Evolutionary conservation across 2,113 vertebrate species (phyloP).

Genomic region (Sarotherodon lohbergeri): DNA sequence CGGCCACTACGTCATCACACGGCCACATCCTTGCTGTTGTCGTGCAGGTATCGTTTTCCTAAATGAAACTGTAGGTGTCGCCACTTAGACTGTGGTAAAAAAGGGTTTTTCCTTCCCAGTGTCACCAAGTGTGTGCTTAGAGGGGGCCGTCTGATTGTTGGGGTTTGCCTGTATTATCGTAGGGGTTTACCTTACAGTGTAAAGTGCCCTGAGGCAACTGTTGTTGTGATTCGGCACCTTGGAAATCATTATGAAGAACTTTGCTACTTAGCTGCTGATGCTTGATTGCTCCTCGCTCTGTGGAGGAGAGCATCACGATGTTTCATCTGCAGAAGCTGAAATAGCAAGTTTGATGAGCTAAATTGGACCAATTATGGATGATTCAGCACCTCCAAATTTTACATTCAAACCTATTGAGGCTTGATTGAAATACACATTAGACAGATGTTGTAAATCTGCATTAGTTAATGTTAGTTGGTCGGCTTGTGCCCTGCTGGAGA

Average conservation of each 20-base stretch:
- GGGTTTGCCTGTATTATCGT: not conserved
- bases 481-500: not conserved
- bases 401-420: not conserved
- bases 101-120: not conserved
- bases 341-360: not conserved
- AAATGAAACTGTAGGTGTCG: rapidly evolving
- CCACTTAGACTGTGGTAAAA: not conserved
- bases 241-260: rapidly evolving
- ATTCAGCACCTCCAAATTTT: not conserved
- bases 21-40: not conserved
- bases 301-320: rapidly evolving
- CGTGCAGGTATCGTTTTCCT: not conserved
- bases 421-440: rapidly evolving
- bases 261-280: not conserved
- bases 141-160: not conserved
- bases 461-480: not conserved
- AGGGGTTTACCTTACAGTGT: not conserved
- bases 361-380: not conserved
- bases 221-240: not conserved
- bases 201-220: rapidly evolving
- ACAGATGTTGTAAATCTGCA: not conserved
- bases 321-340: not conserved
- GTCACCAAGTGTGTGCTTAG: not conserved
- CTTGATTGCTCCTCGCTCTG: not conserved
- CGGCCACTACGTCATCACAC: rapidly evolving